These are phyloP conservation scores for Laticauda colubrina DNA, from an alignment of 2,113 vertebrate genomes.

Conservation along the genomic window DNA sequence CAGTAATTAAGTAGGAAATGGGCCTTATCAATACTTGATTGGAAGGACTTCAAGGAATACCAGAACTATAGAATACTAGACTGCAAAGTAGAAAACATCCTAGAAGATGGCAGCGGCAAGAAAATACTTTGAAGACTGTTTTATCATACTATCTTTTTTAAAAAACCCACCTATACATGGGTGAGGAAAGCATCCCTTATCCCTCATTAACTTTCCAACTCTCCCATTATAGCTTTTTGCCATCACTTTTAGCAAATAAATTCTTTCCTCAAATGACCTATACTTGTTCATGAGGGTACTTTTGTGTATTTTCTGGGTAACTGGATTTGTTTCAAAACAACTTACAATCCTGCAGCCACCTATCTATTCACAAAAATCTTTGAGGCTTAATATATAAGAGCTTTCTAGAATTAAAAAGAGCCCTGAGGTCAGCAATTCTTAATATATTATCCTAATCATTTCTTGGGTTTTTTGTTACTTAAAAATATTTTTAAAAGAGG, in stretches of 20 bases:
- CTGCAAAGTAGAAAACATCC: background rate
- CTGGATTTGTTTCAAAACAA: background rate
- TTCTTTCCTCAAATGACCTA: background rate
- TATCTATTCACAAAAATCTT: background rate
- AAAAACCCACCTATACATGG: background rate
- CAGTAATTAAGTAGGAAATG: background rate
- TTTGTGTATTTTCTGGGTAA: background rate
- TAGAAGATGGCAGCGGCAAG: background rate
- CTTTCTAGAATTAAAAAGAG: background rate
- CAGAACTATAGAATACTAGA: background rate
- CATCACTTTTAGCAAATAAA: background rate
- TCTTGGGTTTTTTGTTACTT: background rate
- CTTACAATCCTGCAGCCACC: background rate
- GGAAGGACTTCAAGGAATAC: background rate
- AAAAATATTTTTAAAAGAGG: background rate
- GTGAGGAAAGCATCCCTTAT: background rate
- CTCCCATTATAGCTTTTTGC: background rate
- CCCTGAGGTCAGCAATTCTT: background rate
- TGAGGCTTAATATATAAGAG: background rate
- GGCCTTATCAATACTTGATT: background rate
- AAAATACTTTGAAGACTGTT: background rate
- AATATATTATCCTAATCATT: background rate
- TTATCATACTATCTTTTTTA: background rate
- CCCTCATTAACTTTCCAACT: background rate
- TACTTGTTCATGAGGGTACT: background rate